Evolutionary conservation across 2,113 vertebrate species (phyloP).

Genomic region (Rhinolophus ferrumequinum): DNA sequence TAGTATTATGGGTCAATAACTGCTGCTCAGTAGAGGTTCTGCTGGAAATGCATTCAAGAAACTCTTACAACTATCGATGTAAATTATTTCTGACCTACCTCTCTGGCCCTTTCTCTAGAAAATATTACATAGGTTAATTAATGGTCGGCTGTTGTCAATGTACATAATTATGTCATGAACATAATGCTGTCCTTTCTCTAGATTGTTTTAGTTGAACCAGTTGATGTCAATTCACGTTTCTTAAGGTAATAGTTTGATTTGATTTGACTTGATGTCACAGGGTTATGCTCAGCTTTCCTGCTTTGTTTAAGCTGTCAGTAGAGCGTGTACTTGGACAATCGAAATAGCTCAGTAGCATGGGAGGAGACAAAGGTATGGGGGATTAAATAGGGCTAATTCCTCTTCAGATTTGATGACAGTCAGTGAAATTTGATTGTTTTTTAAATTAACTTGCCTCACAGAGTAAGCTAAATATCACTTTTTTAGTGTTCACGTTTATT

Average conservation of each 20-base stretch:
- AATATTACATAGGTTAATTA: not conserved
- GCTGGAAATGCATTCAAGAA: not conserved
- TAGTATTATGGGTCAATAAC: not conserved
- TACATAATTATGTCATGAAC: not conserved
- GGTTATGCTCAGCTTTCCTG: not conserved
- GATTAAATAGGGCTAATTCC: not conserved
- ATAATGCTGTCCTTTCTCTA: slow-evolving; percentile 6
- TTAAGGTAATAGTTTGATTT: slow-evolving; percentile 31
- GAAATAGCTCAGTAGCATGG: not conserved
- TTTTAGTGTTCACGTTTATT: not conserved
- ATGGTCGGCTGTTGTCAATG: not conserved
- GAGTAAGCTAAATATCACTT: not conserved
- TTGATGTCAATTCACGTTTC: not conserved
- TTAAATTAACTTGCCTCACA: not conserved
- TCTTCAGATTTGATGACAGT: not conserved
- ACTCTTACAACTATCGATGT: not conserved
- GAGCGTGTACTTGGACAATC: not conserved
- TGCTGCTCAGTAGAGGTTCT: not conserved
- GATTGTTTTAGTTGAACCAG: not conserved
- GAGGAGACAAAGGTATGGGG: not conserved
- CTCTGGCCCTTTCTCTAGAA: not conserved
- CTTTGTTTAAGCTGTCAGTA: not conserved
- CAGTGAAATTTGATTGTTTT: not conserved
- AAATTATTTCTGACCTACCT: not conserved
- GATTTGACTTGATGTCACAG: not conserved